Evolutionary conservation across 2,888 invertebrate genomes (phyloP).

Genomic region (Himalopsyche kuldschensis): DNA sequence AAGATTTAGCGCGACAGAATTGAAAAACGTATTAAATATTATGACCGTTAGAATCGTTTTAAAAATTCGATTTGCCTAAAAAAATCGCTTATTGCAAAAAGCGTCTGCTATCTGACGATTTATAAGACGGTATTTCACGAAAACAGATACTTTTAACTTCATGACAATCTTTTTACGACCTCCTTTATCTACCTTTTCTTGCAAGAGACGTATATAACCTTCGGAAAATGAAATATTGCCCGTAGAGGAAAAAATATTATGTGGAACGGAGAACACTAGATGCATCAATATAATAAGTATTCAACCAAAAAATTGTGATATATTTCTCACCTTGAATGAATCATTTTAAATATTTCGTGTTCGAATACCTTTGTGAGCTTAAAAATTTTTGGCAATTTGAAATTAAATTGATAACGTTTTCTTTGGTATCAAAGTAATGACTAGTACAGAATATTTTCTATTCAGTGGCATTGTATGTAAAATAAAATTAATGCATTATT

Average conservation of each 20-base stretch:
- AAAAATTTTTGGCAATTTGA: too few species aligned
- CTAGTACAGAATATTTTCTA: too few species aligned
- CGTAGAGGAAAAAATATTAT: neutral
- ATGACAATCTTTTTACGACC: constrained; percentile 1
- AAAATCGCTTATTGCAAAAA: neutral
- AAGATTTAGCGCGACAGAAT: neutral
- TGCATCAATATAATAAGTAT: neutral
- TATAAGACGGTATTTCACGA: neutral
- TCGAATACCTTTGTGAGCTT: too few species aligned
- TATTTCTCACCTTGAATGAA: too few species aligned
- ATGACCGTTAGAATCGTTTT: neutral
- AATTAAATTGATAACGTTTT: too few species aligned
- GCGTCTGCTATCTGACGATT: neutral
- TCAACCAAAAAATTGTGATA: too few species aligned
- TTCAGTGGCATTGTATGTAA: too few species aligned
- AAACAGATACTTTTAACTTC: neutral
- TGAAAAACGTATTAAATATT: neutral
- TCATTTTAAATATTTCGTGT: too few species aligned
- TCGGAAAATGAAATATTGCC: neutral
- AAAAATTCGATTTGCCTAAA: neutral
- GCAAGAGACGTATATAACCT: neutral
- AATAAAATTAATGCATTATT: too few species aligned
- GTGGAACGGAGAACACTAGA: neutral
- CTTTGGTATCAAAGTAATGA: too few species aligned
- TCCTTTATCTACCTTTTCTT: neutral